phyloP scores from a whole-genome alignment of 2,797 vertebrate species.

The Gadopsis marmoratus region DNA sequence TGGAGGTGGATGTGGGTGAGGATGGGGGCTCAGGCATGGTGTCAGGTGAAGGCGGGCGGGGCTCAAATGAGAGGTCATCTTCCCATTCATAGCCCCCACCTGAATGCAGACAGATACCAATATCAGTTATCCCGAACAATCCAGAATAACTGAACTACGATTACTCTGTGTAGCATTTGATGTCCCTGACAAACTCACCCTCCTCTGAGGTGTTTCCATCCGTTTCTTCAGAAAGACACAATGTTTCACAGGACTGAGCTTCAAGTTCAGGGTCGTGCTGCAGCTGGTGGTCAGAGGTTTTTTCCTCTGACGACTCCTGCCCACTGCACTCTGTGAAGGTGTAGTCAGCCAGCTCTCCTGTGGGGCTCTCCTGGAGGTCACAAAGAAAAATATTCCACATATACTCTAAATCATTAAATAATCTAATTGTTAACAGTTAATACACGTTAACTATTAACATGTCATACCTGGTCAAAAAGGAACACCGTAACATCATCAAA shows the following conservation, averaged over 20 bases:
- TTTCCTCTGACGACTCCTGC: constrained; percentile 61
- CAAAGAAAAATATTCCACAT: background rate
- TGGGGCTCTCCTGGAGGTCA: constrained; percentile 92
- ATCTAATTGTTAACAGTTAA: background rate
- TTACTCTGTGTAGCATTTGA: background rate
- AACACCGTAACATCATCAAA: constrained; percentile 97
- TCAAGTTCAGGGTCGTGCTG: constrained; percentile 55
- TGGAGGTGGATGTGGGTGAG: constrained; percentile 54
- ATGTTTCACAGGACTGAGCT: constrained; percentile 58
- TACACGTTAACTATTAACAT: background rate
- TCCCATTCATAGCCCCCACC: constrained; percentile 85
- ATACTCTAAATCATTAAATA: background rate
- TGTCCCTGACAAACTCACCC: constrained; percentile 76
- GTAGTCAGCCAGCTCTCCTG: constrained; percentile 90
- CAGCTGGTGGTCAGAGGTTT: constrained; percentile 39
- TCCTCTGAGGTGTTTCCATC: constrained; percentile 78
- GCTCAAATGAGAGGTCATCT: constrained; percentile 78
- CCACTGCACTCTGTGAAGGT: constrained; percentile 83
- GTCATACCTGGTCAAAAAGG: constrained; percentile 96
- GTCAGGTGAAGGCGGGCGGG: constrained; percentile 72
- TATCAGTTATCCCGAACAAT: background rate
- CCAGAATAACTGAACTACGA: background rate
- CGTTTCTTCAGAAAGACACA: constrained; percentile 61
- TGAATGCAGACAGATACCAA: constrained; percentile 59
- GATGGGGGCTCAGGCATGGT: constrained; percentile 48